These are phyloP conservation scores for Drosophila hydei DNA, from an alignment of 1,140 invertebrate genomes.

Conservation along the genomic window DNA sequence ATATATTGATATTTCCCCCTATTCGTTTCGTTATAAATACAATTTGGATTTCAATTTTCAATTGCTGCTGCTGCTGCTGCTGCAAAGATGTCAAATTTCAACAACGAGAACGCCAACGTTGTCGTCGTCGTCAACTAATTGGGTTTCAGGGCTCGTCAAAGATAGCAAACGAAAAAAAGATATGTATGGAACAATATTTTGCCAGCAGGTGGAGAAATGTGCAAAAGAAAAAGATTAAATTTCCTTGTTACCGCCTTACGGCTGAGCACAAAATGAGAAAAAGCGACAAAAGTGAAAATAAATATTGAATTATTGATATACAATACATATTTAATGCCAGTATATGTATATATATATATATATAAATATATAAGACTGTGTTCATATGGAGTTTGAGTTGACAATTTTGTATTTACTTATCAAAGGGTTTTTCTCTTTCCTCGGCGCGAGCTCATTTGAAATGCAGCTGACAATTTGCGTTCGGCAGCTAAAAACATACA, in stretches of 20 bases:
- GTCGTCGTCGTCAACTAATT: constrained; percentile 70
- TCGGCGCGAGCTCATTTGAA: constrained; percentile 44
- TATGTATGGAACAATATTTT: constrained; percentile 41
- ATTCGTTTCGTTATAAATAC: constrained; percentile 60
- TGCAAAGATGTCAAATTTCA: constrained; percentile 64
- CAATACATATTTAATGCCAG: constrained; percentile 60
- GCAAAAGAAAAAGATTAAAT: constrained; percentile 73
- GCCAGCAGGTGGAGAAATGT: constrained; percentile 54
- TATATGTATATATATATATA: constrained; percentile 14
- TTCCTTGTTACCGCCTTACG: constrained; percentile 71
- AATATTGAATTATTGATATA: constrained; percentile 82
- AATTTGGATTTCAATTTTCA: constrained; percentile 66
- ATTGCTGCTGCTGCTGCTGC: constrained; percentile 35
- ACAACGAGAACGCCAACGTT: constrained; percentile 41
- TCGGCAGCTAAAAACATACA: constrained; percentile 42
- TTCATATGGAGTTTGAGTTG: constrained; percentile 5
- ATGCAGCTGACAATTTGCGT: constrained; percentile 63
- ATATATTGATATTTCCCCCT: constrained; percentile 46
- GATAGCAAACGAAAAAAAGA: constrained; percentile 21
- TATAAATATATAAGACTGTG: constrained; percentile 13
- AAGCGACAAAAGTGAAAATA: constrained; percentile 71
- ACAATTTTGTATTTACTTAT: constrained; percentile 42
- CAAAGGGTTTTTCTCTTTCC: constrained; percentile 52
- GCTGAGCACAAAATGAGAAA: constrained; percentile 58
- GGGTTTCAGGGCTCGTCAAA: constrained; percentile 66